Conservation (phyloP, 2,888 invertebrate genomes). For the Harpalus rubripes region DNA sequence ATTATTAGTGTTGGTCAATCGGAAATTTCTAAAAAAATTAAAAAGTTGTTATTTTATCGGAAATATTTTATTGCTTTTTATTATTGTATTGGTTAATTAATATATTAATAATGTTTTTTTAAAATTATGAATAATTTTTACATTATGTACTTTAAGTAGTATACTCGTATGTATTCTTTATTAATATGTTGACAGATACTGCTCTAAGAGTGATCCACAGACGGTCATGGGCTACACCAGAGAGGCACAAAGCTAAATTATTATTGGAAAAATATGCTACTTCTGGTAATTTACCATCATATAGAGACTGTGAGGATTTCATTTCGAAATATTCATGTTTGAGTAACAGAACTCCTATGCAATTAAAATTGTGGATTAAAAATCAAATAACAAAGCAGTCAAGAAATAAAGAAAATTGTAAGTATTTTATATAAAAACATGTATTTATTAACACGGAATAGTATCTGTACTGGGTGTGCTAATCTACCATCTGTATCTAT, state of each 20-base stretch:
- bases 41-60: too few relatives aligned
- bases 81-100: too few relatives aligned
- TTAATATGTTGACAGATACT: neutral
- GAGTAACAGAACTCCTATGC: neutral
- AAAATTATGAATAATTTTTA: too few relatives aligned
- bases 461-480: neutral
- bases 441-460: neutral
- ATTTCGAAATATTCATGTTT: slow-evolving; percentile 8
- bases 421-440: neutral
- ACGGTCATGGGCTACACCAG: slow-evolving; percentile 11
- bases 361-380: neutral
- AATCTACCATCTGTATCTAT: neutral
- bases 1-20: too few relatives aligned
- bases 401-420: neutral
- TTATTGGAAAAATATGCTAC: neutral
- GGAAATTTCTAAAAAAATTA: too few relatives aligned
- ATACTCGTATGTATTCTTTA: slow-evolving; percentile 1
- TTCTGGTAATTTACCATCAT: neutral
- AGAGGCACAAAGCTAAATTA: neutral
- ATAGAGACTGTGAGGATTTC: neutral
- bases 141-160: neutral
- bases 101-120: too few relatives aligned
- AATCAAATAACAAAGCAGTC: neutral
- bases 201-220: neutral
- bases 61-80: too few relatives aligned